Base-by-base conservation (phyloP, 2,797 vertebrate species). In the Macroramphosus scolopax region DNA sequence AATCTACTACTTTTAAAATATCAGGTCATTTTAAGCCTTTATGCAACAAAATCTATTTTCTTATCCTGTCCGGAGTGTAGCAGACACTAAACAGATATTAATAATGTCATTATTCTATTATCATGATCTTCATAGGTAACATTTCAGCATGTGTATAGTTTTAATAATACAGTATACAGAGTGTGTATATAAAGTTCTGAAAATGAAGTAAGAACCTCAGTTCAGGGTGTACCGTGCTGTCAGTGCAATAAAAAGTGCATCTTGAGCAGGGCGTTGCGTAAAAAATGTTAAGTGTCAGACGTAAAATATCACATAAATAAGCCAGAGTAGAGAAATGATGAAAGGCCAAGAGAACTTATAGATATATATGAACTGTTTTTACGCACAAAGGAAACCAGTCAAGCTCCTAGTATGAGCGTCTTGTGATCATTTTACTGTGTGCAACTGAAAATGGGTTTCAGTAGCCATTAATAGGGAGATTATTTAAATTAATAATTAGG, bases 31-130 rank as follows among this genome's bases (percentile, higher is more conserved):
- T 67, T 58, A 78, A 70, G 44, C 62, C 59, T 72, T 65, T 75
- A 82, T 85, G 77, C 78, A 84, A 83, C 69, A 62, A 66, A 55
- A 43, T 72, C 43, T 81, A 80, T 77, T 81, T 82, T 78, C 47
- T 39, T 80, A 74, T 59, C 28, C 43, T 67, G 26, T 47, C 37
- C 45, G 17, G 20, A 37, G 42, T 75, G 52, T 63, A 61, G 42
- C 51, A 28, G 25, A 72, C 31, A 57, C 49, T 58, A 62, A 60
- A 49, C 13, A 29, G 37, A 58, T 49, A 55, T 34, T 34, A 57
- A 55, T 62, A 55, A 63, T 51, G 17, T 17, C 44, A 56, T 68
- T 68, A 51, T 59, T 70, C 50, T 62, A 44, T 54, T 61, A 24
- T 62, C 42, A 64, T 53, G 51, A 58, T 53, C 62, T 63, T 44